phyloP scores from a whole-genome alignment of 2,888 invertebrate species.

The Cotesia congregata region DNA sequence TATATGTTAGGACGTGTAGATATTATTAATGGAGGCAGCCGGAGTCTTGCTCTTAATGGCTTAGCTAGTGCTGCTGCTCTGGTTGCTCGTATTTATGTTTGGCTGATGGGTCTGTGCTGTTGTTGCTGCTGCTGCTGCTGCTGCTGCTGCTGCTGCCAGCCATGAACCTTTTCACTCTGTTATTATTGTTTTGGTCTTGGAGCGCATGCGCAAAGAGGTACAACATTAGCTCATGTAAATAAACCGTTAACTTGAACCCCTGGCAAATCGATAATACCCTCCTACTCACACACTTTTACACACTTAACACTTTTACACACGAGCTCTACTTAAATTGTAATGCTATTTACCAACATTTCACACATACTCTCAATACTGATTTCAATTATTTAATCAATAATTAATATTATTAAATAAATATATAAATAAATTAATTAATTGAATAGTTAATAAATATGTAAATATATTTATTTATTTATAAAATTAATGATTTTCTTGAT shows the following conservation, averaged over 20 bases:
- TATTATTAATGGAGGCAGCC: constrained; percentile 23
- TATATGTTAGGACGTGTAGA: background rate
- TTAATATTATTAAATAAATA: too few relatives aligned
- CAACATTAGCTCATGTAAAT: constrained; percentile 61
- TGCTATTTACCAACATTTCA: too few relatives aligned
- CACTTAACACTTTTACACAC: too few relatives aligned
- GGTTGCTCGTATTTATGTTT: constrained; percentile 30
- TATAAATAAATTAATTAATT: background rate
- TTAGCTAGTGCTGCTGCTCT: constrained; percentile 25
- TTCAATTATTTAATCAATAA: too few relatives aligned
- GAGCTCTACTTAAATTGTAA: too few relatives aligned
- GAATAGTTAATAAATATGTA: background rate
- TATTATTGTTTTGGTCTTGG: constrained; percentile 68
- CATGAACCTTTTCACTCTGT: constrained; percentile 59
- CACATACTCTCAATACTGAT: too few relatives aligned
- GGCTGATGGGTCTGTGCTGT: constrained; percentile 26
- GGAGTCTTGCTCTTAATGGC: constrained; percentile 22
- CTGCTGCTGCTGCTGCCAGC: constrained; percentile 51
- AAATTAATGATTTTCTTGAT: background rate
- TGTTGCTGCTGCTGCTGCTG: constrained; percentile 34
- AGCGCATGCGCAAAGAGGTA: constrained; percentile 63
- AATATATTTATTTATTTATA: background rate
- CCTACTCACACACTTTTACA: constrained; percentile 35
- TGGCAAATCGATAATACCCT: constrained; percentile 65
- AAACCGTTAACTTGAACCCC: constrained; percentile 68